A percentile compares a stretch with the other conserved stretches of the same genome.
These are phyloP conservation scores for Gadus chalcogrammus DNA, from an alignment of 2,113 vertebrate genomes.

Conservation along the genomic window DNA sequence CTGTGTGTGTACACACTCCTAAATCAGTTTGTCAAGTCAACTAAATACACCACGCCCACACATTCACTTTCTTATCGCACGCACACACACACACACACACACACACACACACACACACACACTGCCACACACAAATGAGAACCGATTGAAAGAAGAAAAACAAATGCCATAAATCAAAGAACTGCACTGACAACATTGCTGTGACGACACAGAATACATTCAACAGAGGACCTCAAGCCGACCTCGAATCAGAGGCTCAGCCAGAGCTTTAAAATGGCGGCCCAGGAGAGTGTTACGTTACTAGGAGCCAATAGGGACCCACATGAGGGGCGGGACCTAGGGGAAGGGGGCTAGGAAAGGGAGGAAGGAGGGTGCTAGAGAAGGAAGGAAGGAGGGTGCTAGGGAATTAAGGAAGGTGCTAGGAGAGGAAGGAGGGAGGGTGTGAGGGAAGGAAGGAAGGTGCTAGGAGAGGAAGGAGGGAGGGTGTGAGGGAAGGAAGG, in stretches of 20 bases:
- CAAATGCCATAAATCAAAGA: constrained; percentile 31
- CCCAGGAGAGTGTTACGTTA: constrained; percentile 23
- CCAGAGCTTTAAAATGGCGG: constrained; percentile 33
- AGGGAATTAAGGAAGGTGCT: too few species aligned
- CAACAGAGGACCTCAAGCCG: constrained; percentile 54
- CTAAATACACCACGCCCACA: background rate
- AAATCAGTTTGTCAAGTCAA: constrained; percentile 6
- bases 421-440: background rate
- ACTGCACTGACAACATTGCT: constrained; percentile 41
- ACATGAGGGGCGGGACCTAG: constrained; percentile 3
- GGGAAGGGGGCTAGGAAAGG: background rate
- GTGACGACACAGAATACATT: constrained; percentile 58
- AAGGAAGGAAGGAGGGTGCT: too few species aligned
- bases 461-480: too few species aligned
- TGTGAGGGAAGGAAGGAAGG: too few species aligned
- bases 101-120: constrained; percentile 10
- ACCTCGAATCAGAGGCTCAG: constrained; percentile 34
- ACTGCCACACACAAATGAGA: constrained; percentile 40
- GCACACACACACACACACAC: constrained; percentile 9
- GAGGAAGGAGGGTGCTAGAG: too few species aligned
- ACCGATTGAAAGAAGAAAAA: constrained; percentile 13
- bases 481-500: too few species aligned
- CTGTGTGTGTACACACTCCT: constrained; percentile 20
- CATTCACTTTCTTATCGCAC: constrained; percentile 1
- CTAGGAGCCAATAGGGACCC: constrained; percentile 22